phyloP scores from a whole-genome alignment of 2,797 vertebrate species.

The Phalloptychus januarius region DNA sequence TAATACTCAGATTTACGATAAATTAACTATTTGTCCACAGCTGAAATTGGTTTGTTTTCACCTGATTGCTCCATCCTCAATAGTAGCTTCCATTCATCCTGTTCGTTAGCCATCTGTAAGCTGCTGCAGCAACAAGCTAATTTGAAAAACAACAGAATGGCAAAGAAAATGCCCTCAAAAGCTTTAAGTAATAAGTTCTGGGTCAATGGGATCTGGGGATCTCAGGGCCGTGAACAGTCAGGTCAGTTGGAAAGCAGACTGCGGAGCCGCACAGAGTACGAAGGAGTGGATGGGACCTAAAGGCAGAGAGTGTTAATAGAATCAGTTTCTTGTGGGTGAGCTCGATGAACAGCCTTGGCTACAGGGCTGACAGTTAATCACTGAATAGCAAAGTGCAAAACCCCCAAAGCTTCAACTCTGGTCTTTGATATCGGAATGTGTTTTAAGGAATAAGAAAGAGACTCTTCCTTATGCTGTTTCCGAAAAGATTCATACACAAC shows the following conservation, averaged over 20 bases:
- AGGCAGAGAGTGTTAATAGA: slow-evolving; percentile 68
- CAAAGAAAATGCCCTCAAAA: slow-evolving; percentile 56
- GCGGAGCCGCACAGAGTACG: slow-evolving; percentile 25
- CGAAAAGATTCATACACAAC: slow-evolving; percentile 30
- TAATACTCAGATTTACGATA: slow-evolving; percentile 14
- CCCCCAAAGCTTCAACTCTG: slow-evolving; percentile 25
- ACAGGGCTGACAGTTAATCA: slow-evolving; percentile 70
- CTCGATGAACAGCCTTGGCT: slow-evolving; percentile 41
- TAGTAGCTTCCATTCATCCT: slow-evolving; percentile 30
- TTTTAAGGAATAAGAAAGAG: slow-evolving; percentile 44
- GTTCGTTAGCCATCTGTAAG: slow-evolving; percentile 38
- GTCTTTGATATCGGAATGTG: slow-evolving; percentile 51
- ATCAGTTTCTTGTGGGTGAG: slow-evolving; percentile 65
- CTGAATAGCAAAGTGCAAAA: slow-evolving; percentile 60
- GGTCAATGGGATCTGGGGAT: slow-evolving; percentile 58
- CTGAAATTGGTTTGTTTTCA: slow-evolving; percentile 40
- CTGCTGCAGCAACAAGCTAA: slow-evolving; percentile 49
- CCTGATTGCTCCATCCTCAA: slow-evolving; percentile 31
- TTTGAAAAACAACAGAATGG: slow-evolving; percentile 62
- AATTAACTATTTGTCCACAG: slow-evolving; percentile 41
- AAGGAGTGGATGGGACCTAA: slow-evolving; percentile 32
- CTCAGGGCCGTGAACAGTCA: slow-evolving; percentile 53
- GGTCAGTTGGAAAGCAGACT: slow-evolving; percentile 62
- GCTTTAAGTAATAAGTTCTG: slow-evolving; percentile 62
- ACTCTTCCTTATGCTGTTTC: slow-evolving; percentile 30